A percentile compares a stretch with the other conserved stretches of the same genome.
phyloP scores from a whole-genome alignment of 2,888 invertebrate genomes.

The Zeuzera pyrina region DNA sequence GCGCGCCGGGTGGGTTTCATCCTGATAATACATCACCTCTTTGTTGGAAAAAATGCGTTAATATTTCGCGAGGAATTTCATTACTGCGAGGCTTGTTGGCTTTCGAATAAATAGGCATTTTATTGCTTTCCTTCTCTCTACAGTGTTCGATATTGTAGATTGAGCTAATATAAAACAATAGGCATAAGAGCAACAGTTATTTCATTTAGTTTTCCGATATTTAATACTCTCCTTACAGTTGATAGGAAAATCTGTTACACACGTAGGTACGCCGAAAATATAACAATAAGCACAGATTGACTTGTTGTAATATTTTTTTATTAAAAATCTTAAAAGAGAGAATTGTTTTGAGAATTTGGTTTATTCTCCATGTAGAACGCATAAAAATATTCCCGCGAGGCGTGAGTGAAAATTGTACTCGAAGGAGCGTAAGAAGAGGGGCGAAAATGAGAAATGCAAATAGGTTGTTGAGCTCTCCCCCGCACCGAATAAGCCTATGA shows the following conservation, averaged over 20 bases:
- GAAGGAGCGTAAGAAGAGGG: conserved; percentile 46
- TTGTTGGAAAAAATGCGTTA: conserved; percentile 61
- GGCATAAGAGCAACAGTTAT: background rate
- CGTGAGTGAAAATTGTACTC: conserved; percentile 50
- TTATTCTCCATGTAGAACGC: conserved; percentile 10
- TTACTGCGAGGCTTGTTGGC: conserved; percentile 58
- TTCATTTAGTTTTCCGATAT: too few relatives aligned
- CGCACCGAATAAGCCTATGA: conserved; percentile 50
- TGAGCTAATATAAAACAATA: conserved; percentile 35
- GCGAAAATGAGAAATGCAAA: conserved; percentile 68
- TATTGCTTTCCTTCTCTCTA: conserved; percentile 55
- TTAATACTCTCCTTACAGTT: too few relatives aligned
- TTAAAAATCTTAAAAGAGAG: background rate
- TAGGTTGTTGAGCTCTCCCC: conserved; percentile 50
- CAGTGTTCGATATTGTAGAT: conserved; percentile 48
- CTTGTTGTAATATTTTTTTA: too few relatives aligned
- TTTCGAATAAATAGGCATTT: conserved; percentile 66
- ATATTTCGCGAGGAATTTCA: conserved; percentile 67
- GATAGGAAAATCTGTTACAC: too few relatives aligned
- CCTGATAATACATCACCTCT: conserved; percentile 53
- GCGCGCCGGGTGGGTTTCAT: conserved; percentile 19
- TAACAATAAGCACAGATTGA: too few relatives aligned
- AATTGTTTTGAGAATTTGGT: conserved; percentile 3
- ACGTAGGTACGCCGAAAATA: too few relatives aligned
- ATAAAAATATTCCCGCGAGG: conserved; percentile 32